These are phyloP conservation scores for Nasonia vitripennis DNA, from an alignment of 1,140 invertebrate species.

Conservation along the genomic window DNA sequence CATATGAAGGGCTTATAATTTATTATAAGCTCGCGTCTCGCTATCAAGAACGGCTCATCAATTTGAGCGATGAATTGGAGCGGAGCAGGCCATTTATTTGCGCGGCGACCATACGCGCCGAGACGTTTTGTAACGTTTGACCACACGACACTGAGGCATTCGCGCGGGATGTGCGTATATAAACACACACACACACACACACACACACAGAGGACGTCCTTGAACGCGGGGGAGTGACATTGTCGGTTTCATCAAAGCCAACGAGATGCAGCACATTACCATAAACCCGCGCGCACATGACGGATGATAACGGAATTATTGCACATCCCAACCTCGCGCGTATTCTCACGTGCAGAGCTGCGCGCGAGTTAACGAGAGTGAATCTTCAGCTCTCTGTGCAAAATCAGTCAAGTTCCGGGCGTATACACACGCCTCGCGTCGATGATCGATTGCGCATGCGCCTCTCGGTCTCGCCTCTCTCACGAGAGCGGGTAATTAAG, in stretches of 20 bases:
- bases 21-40: not conserved
- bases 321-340: not conserved
- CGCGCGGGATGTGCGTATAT: not conserved
- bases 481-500: constrained; percentile 39
- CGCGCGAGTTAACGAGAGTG: constrained; percentile 4
- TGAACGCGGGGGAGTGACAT: not conserved
- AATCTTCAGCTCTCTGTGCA: not conserved
- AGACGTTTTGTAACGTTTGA: not conserved
- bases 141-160: not conserved
- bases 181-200: no score
- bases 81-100: not conserved
- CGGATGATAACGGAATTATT: not conserved
- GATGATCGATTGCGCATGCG: constrained; percentile 29
- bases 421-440: not conserved
- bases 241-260: not conserved
- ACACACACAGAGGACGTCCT: not conserved
- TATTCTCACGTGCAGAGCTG: not conserved
- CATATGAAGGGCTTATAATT: not conserved
- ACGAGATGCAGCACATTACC: not conserved
- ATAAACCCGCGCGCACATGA: not conserved
- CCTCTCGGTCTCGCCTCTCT: not conserved
- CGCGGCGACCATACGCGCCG: no score
- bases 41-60: not conserved
- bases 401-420: constrained; percentile 10
- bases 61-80: constrained; percentile 1